phyloP scores from a whole-genome alignment of 1,140 invertebrate species.

The Drosophila navojoa region DNA sequence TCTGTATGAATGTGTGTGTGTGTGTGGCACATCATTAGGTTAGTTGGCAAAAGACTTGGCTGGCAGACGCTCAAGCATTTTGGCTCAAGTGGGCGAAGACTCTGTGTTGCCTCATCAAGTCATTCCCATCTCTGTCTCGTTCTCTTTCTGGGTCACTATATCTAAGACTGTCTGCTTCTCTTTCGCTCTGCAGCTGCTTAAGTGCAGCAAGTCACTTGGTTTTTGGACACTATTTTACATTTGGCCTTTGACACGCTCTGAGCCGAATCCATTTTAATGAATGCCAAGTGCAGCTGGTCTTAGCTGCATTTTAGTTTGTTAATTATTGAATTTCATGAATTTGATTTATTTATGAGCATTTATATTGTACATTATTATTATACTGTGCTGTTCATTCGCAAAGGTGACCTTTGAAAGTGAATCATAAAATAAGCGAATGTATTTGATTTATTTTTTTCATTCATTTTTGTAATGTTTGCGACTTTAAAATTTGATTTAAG shows the following conservation, averaged over 20 bases:
- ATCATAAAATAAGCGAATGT: no score
- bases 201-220: slow-evolving; percentile 37
- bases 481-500: no score
- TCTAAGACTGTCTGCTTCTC: not conserved
- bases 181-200: not conserved
- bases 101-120: not conserved
- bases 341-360: not conserved
- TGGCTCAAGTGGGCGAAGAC: slow-evolving; percentile 11
- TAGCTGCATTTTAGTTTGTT: not conserved
- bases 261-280: slow-evolving; percentile 69
- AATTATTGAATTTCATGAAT: slow-evolving; percentile 41
- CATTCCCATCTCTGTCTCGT: not conserved
- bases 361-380: no score
- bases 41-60: slow-evolving; percentile 29
- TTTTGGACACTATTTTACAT: slow-evolving; percentile 2
- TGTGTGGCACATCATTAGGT: slow-evolving; percentile 61
- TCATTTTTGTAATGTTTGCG: no score
- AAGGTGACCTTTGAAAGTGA: no score
- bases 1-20: not conserved
- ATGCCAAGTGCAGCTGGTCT: slow-evolving; percentile 3
- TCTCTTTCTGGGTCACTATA: not conserved
- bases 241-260: slow-evolving; percentile 53
- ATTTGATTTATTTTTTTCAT: no score
- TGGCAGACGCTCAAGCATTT: slow-evolving; percentile 30
- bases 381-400: no score